Evolutionary conservation across 92 coral and sea anemone species (phyloP), one percentile per base, ranked within the genome.

Genomic region (Palythoa grandiflora): DNA sequence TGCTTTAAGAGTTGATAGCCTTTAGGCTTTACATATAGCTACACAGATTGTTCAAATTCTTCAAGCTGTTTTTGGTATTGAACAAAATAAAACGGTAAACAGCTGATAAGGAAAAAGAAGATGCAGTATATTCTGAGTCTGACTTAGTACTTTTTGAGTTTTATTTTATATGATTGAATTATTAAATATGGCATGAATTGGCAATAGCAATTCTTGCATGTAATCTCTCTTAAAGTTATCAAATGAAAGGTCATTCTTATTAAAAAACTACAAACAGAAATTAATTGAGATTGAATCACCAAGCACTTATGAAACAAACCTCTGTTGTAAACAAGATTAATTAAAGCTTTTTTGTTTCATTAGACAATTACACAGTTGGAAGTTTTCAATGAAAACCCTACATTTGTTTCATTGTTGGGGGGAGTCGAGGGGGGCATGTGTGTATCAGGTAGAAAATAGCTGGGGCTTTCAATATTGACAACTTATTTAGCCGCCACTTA

Each of bases 151-250:
- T 71, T 71, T 71, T 35, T 35, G 66, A 12, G 48, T 35, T 71
- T 71, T 71, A 36, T 5, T 11, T 68, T 28, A 68, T 68, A 68
- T 68, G n/a, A 38, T 36, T 71, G 75, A 71, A 36, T 6, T 71
- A 71, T 71, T 35, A 71, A 71, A 71, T 51, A 71, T 71, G 75
- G 75, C 75, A 71, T 37, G 38, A 21, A 11, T 71, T 36, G 48
- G 75, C 37, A 71, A 71, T 36, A 71, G 75, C 51, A 71, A 71
- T 71, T 71, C 48, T 71, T 37, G 75, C 20, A 71, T 71, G 48
- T 36, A 38, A 36, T 36, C 19, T 71, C 37, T 71, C 51, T 71
- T 71, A 37, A 71, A 71, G 6, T 0, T 71, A 36, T 36, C 39
- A 71, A 71, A 71, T 37, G 47, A 71, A 71, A 71, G 75, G 75